Percentiles rank a stretch among this genome's conserved stretches.
These are phyloP conservation scores for Rotaria macrura DNA, from an alignment of 2,888 invertebrate genomes.

Conservation along the genomic window DNA sequence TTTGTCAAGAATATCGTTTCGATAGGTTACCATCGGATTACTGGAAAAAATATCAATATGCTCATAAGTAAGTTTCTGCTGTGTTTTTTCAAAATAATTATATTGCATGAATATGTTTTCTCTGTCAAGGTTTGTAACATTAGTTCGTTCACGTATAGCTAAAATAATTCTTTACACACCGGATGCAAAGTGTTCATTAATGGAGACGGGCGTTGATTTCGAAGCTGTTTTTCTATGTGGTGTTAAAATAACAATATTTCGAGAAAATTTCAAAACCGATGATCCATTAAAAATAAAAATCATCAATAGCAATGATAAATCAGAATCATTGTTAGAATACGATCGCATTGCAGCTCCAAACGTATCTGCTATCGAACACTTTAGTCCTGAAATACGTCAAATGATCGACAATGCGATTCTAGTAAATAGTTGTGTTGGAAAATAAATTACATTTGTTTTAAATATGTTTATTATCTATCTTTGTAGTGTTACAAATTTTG, in stretches of 20 bases:
- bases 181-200: conserved; percentile 74
- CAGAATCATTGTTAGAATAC: background rate
- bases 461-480: too few relatives aligned
- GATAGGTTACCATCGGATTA: conserved; percentile 73
- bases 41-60: conserved; percentile 82
- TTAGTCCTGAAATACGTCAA: conserved; percentile 26
- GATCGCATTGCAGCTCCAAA: conserved; percentile 11
- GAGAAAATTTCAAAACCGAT: background rate
- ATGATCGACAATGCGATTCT: conserved; percentile 28
- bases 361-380: background rate
- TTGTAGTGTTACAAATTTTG: background rate
- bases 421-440: background rate
- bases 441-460: too few relatives aligned
- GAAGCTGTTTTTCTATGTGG: conserved; percentile 21
- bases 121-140: conserved; percentile 59
- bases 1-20: conserved; percentile 51
- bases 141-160: conserved; percentile 80
- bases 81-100: background rate
- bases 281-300: conserved; percentile 19
- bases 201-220: conserved; percentile 60
- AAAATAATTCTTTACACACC: conserved; percentile 77
- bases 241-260: background rate
- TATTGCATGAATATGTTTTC: background rate
- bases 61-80: conserved; percentile 52
- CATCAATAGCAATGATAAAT: background rate